Evolutionary conservation across 2,888 invertebrate species (phyloP).

Genomic region (Cryptocephalus primarius): DNA sequence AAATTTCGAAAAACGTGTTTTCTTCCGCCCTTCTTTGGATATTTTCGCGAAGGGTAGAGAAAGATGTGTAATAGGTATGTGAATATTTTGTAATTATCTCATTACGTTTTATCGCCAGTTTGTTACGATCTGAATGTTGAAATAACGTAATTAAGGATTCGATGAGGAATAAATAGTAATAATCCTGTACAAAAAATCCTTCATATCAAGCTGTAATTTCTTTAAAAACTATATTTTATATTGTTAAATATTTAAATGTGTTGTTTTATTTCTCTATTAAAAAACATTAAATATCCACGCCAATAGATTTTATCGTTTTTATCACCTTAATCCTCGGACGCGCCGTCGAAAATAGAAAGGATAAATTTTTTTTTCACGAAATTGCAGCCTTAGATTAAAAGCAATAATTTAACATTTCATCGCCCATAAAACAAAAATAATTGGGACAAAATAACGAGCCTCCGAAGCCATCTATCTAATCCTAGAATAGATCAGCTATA

Average conservation of each 20-base stretch:
- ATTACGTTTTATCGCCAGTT: no score
- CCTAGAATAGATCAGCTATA: conserved; percentile 30
- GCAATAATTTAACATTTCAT: conserved; percentile 29
- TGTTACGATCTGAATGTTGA: no score
- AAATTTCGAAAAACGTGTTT: no score
- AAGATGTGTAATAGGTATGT: no score
- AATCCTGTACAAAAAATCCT: conserved; percentile 13
- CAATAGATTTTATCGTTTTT: no score
- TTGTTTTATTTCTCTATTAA: conserved; percentile 27
- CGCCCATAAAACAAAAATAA: conserved; percentile 34
- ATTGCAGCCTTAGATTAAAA: conserved; percentile 14
- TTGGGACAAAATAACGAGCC: conserved; percentile 32
- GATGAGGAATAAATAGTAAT: conserved; percentile 5
- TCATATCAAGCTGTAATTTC: conserved; percentile 21
- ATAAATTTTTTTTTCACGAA: no score
- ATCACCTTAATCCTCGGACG: no score
- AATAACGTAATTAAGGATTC: no score
- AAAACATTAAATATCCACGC: conserved; percentile 3
- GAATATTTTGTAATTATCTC: no score
- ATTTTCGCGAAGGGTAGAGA: no score
- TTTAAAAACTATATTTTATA: conserved; percentile 19
- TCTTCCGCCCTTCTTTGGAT: no score
- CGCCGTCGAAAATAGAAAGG: no score
- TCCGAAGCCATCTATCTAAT: conserved; percentile 29
- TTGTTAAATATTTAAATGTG: conserved; percentile 24